Percentiles rank a stretch among this genome's conserved stretches.
Conservation (phyloP, 1,140 invertebrate genomes). For the Cheumatopsyche charites region DNA sequence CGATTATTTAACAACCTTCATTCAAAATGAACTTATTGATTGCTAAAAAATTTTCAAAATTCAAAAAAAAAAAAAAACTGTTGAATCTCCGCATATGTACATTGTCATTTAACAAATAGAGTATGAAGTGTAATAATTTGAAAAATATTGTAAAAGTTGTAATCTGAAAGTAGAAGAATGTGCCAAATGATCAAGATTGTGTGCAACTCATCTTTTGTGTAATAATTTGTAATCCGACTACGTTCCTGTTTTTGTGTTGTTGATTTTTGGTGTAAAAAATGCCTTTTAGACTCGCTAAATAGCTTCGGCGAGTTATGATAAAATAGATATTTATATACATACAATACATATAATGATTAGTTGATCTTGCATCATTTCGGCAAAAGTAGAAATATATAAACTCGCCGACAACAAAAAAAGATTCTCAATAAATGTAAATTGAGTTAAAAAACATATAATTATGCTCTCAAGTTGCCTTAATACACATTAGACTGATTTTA, state of each 20-base stretch:
- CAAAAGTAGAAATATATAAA: conserved; percentile 6
- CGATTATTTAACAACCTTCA: no score
- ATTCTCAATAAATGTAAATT: conserved; percentile 40
- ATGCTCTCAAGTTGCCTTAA: conserved; percentile 61
- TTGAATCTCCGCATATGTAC: no score
- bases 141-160: not conserved
- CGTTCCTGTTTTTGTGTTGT: not conserved
- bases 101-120: no score
- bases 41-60: no score
- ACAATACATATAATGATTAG: conserved; percentile 12
- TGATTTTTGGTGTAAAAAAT: not conserved
- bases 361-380: conserved; percentile 36
- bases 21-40: no score
- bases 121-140: not conserved
- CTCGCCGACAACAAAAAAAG: conserved; percentile 24
- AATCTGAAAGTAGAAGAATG: conserved; percentile 1
- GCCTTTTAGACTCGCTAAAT: conserved; percentile 18
- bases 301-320: conserved; percentile 4
- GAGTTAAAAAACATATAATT: conserved; percentile 46
- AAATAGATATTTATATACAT: conserved; percentile 6
- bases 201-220: not conserved
- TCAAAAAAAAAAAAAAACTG: no score
- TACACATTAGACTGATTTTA: conserved; percentile 62
- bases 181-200: conserved; percentile 37
- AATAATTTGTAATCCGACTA: not conserved